These are phyloP conservation scores for Melanostigma gelatinosum DNA, from an alignment of 2,113 vertebrate species.

Conservation along the genomic window DNA sequence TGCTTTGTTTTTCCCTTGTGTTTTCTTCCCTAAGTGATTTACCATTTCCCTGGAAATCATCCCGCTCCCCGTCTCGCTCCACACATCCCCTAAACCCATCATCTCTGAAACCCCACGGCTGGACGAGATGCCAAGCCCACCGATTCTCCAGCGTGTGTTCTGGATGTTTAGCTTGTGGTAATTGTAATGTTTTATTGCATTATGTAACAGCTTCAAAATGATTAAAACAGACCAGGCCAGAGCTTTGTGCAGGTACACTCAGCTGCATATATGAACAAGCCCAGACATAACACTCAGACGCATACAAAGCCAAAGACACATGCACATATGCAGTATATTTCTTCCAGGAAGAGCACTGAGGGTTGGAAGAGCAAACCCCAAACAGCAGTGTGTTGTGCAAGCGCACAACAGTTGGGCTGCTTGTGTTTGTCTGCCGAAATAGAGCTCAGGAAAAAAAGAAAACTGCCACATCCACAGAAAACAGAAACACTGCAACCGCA, in stretches of 20 bases:
- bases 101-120: slow-evolving; percentile 55
- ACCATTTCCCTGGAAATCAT: slow-evolving; percentile 70
- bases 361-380: slow-evolving; percentile 50
- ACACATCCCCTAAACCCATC: slow-evolving; percentile 76
- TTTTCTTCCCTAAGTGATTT: slow-evolving; percentile 67
- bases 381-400: slow-evolving; percentile 52
- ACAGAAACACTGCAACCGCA: slow-evolving; percentile 25
- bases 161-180: slow-evolving; percentile 72
- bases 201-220: slow-evolving; percentile 71
- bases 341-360: slow-evolving; percentile 52
- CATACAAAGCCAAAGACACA: slow-evolving; percentile 25
- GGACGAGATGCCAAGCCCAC: slow-evolving; percentile 55
- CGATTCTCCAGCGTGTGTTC: slow-evolving; percentile 60
- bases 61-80: slow-evolving; percentile 51
- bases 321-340: slow-evolving; percentile 48
- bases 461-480: slow-evolving; percentile 76
- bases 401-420: slow-evolving; percentile 45
- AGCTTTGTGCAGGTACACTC: slow-evolving; percentile 50
- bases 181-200: slow-evolving; percentile 75
- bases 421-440: slow-evolving; percentile 62
- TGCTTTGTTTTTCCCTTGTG: slow-evolving; percentile 70
- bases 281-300: slow-evolving; percentile 47
- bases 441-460: slow-evolving; percentile 61
- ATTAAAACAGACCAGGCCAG: slow-evolving; percentile 68
- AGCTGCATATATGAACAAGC: slow-evolving; percentile 49